Conservation (phyloP, 1,140 invertebrate species). For the Diabrotica undecimpunctata region DNA sequence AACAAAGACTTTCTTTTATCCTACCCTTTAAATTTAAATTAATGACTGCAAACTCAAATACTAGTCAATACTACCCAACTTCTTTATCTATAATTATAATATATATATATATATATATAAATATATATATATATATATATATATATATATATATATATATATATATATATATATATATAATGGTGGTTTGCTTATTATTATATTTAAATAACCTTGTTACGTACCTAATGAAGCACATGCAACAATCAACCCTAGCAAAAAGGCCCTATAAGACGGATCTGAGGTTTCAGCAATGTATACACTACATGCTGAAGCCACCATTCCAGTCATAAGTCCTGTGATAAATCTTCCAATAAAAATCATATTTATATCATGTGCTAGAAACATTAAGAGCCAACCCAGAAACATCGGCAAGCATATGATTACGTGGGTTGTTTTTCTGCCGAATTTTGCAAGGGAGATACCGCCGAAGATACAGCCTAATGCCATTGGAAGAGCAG, state of each 20-base stretch:
- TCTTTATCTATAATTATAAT: too few species aligned
- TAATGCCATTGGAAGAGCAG: conserved; percentile 57
- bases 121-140: too few species aligned
- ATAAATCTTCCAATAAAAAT: conserved; percentile 65
- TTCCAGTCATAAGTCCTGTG: conserved; percentile 52
- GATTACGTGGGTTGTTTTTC: conserved; percentile 58
- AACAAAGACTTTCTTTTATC: too few species aligned
- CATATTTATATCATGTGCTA: conserved; percentile 49
- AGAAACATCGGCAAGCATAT: conserved; percentile 58
- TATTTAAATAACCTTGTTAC: too few species aligned
- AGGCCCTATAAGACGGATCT: conserved; percentile 55
- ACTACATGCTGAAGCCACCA: conserved; percentile 32
- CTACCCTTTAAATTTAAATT: too few species aligned
- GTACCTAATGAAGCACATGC: too few species aligned
- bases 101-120: too few species aligned
- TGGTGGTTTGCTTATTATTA: too few species aligned
- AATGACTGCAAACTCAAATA: too few species aligned
- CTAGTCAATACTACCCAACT: too few species aligned
- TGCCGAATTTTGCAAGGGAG: conserved; percentile 64
- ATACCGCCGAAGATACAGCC: conserved; percentile 58
- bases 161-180: too few species aligned
- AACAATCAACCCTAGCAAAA: conserved; percentile 49
- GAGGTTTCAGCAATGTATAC: conserved; percentile 52
- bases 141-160: too few species aligned
- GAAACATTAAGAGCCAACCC: conserved; percentile 65